Evolutionary conservation across 2,888 invertebrate species (phyloP).

Genomic region (Athalia rosae): DNA sequence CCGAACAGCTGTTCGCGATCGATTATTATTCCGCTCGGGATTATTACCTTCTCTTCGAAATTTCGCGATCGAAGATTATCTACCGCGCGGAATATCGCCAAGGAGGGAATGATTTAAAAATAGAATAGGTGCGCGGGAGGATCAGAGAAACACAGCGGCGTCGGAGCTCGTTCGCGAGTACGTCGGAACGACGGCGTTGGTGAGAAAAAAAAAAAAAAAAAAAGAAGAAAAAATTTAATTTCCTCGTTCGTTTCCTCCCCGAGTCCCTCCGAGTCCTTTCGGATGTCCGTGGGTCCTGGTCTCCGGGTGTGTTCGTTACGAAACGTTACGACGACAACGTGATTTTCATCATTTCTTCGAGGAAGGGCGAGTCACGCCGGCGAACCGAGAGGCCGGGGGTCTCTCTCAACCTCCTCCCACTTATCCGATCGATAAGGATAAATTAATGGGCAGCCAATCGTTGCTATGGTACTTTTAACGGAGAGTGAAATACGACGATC

Average conservation of each 20-base stretch:
- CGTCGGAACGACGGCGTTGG: too few species aligned
- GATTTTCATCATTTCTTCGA: conserved; percentile 22
- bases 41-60: too few species aligned
- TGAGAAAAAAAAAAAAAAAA: background rate
- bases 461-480: too few species aligned
- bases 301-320: background rate
- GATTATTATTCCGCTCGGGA: too few species aligned
- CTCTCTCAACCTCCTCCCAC: background rate
- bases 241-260: background rate
- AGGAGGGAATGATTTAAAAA: too few species aligned
- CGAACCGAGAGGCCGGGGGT: background rate
- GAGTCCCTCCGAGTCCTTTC: background rate
- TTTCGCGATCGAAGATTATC: too few species aligned
- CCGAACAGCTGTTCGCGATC: too few species aligned
- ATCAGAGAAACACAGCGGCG: too few species aligned
- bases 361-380: conserved; percentile 6
- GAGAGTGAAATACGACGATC: too few species aligned
- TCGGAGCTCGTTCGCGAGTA: too few species aligned
- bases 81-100: too few species aligned
- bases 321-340: background rate
- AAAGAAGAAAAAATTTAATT: background rate
- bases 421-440: background rate
- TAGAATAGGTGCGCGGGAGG: too few species aligned
- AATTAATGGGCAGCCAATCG: conserved; percentile 14
- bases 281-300: background rate